Base-by-base conservation (phyloP, 1,140 invertebrate genomes). In the Pentalonia nigronervosa region DNA sequence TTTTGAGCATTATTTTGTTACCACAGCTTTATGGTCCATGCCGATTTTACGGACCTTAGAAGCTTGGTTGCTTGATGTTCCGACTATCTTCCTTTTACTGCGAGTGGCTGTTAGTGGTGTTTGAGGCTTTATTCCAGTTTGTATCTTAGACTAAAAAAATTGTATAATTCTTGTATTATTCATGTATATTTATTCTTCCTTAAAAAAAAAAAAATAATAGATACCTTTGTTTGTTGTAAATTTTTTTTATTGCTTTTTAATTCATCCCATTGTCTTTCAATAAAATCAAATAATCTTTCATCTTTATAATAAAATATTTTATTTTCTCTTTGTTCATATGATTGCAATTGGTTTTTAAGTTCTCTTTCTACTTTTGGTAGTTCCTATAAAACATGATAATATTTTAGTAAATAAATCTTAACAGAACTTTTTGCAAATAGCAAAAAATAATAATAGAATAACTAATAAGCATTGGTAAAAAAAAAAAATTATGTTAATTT, bases 41-140 rank as follows among this genome's bases (percentile, higher is more conserved):
- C 91, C 91, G 48, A 93, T 93, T 93, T 93, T 93, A 93, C 91
- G 91, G 91, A 93, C 91, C 91, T 93, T 93, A 93, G 91, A 93
- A 53, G 81, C 81, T 47, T 93, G 91, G 48, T 36, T 86, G 47
- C 81, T 50, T 56, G 81, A 86, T 45, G 91, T 56, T 45, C 48
- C 7, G 23, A n/a, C 91, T 36, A 93, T 53, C 48, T 93, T 93
- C 25, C 91, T 93, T 45, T 93, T 93, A 67, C 30, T 86, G 25
- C 81, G 47, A 48, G 91, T 50, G 4, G 47, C n/a, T 36, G 47
- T 83, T 7, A 36, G 91, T 41, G 91, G 91, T 4, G 91, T 93
- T 86, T 93, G 91, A 56, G 47, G 76, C 11, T 48, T 87, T 20
- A 14, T 84, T 30, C 47, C 76, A 21, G 25, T 86, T 56, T 93